These are phyloP conservation scores for Battus philenor DNA, from an alignment of 1,140 invertebrate species.

Conservation along the genomic window DNA sequence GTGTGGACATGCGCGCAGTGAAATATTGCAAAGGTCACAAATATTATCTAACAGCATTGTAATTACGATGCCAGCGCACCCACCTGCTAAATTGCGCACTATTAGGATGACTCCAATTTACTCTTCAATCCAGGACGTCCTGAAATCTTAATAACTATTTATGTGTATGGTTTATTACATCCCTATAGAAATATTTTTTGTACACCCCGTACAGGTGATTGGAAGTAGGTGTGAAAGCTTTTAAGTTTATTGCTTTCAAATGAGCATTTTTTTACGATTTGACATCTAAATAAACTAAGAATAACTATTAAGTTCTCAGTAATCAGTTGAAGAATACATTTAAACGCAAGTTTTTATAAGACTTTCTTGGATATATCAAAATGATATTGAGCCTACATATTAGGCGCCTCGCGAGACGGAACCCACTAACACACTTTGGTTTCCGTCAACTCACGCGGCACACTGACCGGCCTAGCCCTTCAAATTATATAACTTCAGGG, in stretches of 20 bases:
- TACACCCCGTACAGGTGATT: too few species aligned
- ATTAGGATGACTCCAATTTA: neutral
- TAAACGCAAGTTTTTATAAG: too few species aligned
- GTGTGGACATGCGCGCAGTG: slow-evolving; percentile 19
- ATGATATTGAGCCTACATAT: slow-evolving; percentile 1
- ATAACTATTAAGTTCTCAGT: too few species aligned
- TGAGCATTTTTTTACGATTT: too few species aligned
- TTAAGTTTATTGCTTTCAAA: too few species aligned
- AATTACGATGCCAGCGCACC: slow-evolving; percentile 22
- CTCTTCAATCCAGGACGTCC: neutral
- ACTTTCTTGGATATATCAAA: slow-evolving; percentile 3
- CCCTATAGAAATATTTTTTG: too few species aligned
- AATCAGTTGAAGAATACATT: too few species aligned
- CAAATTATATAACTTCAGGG: slow-evolving; percentile 25
- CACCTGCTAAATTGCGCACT: slow-evolving; percentile 16
- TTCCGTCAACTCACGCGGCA: slow-evolving; percentile 36
- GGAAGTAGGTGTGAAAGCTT: too few species aligned
- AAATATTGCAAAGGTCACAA: slow-evolving; percentile 40
- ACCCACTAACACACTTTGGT: slow-evolving; percentile 51
- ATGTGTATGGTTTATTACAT: too few species aligned
- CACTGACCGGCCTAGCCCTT: slow-evolving; percentile 40
- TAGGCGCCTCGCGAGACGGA: slow-evolving; percentile 21
- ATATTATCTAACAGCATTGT: slow-evolving; percentile 42
- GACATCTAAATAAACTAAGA: too few species aligned
- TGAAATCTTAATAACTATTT: too few species aligned